Percentiles rank a stretch among this genome's conserved stretches.
Conservation (phyloP, 1,140 invertebrate species). For the Atta colombica region DNA sequence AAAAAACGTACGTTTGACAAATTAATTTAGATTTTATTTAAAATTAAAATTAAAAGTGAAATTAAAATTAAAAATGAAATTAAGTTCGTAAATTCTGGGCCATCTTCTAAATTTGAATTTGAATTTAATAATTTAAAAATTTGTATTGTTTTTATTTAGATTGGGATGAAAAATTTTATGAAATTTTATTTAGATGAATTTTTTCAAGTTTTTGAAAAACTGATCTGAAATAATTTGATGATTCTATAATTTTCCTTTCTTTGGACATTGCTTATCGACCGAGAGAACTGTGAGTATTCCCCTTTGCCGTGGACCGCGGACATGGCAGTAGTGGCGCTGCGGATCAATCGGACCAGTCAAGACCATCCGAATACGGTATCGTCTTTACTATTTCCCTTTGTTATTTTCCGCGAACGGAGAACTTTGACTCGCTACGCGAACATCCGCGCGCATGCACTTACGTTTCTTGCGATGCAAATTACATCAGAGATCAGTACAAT, state of each 20-base stretch:
- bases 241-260: neutral
- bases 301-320: neutral
- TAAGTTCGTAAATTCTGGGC: neutral
- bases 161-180: neutral
- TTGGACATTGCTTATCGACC: conserved; percentile 17
- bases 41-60: conserved; percentile 5
- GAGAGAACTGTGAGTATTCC: conserved; percentile 19
- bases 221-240: neutral
- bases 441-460: conserved; percentile 20
- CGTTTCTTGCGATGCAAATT: no score
- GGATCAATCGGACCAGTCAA: conserved; percentile 40
- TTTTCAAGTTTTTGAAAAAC: neutral
- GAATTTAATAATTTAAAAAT: neutral
- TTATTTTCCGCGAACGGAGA: neutral
- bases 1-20: neutral
- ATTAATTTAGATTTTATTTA: neutral
- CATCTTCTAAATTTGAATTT: neutral
- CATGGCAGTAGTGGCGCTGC: conserved; percentile 51
- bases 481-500: neutral
- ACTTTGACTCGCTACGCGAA: neutral
- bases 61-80: neutral
- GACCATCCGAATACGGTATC: conserved; percentile 25
- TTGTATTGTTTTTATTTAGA: neutral
- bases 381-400: conserved; percentile 15
- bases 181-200: neutral